phyloP scores from a whole-genome alignment of 1,140 invertebrate genomes.

The Lepeophtheirus salmonis region DNA sequence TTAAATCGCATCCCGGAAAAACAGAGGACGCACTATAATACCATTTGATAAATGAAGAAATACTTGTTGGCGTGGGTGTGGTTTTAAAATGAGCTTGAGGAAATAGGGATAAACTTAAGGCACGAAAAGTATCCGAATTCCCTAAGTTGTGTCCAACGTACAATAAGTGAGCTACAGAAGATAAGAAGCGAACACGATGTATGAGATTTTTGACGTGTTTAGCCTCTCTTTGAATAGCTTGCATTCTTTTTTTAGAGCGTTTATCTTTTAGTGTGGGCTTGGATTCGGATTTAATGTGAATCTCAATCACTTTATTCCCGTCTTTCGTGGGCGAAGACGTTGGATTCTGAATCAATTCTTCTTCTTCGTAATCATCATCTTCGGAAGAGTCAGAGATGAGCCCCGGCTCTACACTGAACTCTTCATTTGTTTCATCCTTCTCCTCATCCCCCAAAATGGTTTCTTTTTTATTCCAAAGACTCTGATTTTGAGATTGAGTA shows the following conservation, averaged over 20 bases:
- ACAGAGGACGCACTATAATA: not conserved
- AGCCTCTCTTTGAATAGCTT: not conserved
- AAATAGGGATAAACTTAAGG: not conserved
- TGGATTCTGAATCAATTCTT: conserved; percentile 28
- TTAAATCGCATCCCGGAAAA: not conserved
- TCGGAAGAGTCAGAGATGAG: conserved; percentile 10
- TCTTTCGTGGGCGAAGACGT: not conserved
- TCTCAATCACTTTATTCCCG: not conserved
- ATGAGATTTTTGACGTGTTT: not conserved
- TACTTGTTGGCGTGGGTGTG: not conserved
- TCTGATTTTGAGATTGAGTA: not conserved
- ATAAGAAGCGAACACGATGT: not conserved
- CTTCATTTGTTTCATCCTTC: not conserved
- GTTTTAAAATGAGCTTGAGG: not conserved
- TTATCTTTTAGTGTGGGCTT: conserved; percentile 26
- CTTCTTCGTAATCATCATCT: conserved; percentile 25
- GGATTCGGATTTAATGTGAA: conserved; percentile 28
- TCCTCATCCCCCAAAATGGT: not conserved
- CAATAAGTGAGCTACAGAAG: not conserved
- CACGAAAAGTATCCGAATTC: not conserved
- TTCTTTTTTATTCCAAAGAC: not conserved
- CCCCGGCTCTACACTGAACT: not conserved
- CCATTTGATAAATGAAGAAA: not conserved
- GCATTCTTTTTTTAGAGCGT: conserved; percentile 2
- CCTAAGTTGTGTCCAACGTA: not conserved